phyloP scores from a whole-genome alignment of 2,888 invertebrate genomes.

The Lepidochrysops patricia region DNA sequence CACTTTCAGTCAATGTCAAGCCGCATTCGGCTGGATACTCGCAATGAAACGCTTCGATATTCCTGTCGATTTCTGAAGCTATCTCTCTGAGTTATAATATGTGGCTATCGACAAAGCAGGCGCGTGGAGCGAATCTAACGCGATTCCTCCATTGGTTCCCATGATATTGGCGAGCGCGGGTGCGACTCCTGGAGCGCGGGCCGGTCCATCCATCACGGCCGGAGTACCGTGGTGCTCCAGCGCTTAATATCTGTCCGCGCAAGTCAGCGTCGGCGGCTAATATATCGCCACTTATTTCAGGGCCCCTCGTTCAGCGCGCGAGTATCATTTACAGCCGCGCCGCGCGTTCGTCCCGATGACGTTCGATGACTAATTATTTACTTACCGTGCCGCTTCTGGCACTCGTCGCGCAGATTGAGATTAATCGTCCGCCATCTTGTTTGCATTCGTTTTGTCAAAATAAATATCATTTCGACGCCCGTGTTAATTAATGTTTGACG shows the following conservation, averaged over 20 bases:
- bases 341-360: conserved; percentile 53
- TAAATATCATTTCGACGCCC: background rate
- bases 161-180: background rate
- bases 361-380: conserved; percentile 45
- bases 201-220: background rate
- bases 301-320: conserved; percentile 60
- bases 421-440: conserved; percentile 30
- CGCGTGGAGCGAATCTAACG: background rate
- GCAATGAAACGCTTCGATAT: background rate
- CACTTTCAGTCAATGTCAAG: conserved; percentile 33
- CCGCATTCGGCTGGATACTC: background rate
- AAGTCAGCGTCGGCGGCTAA: conserved; percentile 66
- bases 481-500: background rate
- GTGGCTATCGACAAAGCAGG: no score
- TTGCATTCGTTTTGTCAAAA: conserved; percentile 21
- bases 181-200: background rate
- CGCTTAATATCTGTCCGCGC: conserved; percentile 71
- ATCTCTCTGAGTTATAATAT: background rate
- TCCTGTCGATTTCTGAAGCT: background rate
- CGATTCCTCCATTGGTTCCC: background rate
- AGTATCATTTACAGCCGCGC: conserved; percentile 50
- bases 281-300: conserved; percentile 71
- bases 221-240: conserved; percentile 35
- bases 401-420: conserved; percentile 30
- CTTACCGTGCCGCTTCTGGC: conserved; percentile 25